These are phyloP conservation scores for Eptesicus fuscus DNA, from an alignment of 2,113 vertebrate species.

Conservation along the genomic window DNA sequence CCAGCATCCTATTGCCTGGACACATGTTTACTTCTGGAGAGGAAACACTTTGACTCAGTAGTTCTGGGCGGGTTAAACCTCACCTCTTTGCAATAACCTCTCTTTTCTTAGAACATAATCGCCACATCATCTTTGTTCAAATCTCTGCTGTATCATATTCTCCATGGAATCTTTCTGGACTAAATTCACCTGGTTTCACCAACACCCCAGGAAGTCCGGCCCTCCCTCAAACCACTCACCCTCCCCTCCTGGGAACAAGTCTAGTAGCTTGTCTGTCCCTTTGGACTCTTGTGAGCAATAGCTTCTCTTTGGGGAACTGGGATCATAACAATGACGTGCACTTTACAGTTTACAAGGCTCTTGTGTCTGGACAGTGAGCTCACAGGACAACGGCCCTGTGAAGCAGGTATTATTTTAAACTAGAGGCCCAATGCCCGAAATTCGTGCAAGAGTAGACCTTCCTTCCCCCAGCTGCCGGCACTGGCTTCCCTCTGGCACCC, in stretches of 20 bases:
- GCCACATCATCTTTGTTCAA: neutral
- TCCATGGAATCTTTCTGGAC: neutral
- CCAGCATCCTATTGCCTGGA: neutral
- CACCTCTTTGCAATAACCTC: neutral
- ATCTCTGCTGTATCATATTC: neutral
- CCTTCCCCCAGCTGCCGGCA: too few relatives aligned
- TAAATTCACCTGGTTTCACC: neutral
- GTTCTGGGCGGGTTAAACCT: neutral
- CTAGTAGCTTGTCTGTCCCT: neutral
- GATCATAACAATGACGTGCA: neutral
- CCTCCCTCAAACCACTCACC: neutral
- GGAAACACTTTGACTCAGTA: neutral
- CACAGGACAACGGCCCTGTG: neutral
- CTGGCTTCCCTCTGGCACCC: too few relatives aligned
- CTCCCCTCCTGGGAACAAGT: neutral
- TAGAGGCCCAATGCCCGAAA: too few relatives aligned
- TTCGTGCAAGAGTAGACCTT: too few relatives aligned
- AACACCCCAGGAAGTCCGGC: neutral
- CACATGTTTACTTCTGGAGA: neutral
- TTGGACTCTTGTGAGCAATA: neutral
- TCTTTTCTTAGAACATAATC: neutral
- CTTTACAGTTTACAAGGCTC: neutral
- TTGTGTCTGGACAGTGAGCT: neutral
- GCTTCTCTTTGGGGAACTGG: neutral
- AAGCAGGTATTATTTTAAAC: neutral